phyloP scores from a whole-genome alignment of 2,888 invertebrate genomes.

The Monopis laevigella region DNA sequence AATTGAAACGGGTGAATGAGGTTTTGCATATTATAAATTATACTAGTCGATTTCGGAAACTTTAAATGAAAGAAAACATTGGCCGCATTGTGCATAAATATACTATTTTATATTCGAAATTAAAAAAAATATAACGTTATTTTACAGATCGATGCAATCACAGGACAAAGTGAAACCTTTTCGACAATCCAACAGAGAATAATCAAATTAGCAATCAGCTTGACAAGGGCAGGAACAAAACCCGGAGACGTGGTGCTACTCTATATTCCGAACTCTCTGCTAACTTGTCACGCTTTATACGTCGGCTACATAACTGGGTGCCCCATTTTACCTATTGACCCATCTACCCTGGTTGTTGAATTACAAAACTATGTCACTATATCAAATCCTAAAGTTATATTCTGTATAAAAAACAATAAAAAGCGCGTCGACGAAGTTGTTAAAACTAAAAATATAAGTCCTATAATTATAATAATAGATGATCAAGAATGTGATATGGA shows the following conservation, averaged over 20 bases:
- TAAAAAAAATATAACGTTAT: too few species aligned
- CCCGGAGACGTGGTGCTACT: neutral
- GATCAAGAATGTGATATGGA: conserved; percentile 1
- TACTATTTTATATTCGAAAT: too few species aligned
- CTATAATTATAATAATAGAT: neutral
- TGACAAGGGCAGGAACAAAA: neutral
- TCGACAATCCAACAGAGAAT: neutral
- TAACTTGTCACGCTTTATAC: neutral
- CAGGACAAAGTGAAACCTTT: neutral
- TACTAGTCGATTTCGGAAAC: too few species aligned
- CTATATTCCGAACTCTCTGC: neutral
- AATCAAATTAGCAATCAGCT: neutral
- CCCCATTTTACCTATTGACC: neutral
- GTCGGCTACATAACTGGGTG: neutral
- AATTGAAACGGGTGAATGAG: too few species aligned
- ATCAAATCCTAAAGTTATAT: conserved; percentile 2
- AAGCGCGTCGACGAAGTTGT: neutral
- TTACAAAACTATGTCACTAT: neutral
- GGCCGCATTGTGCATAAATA: neutral
- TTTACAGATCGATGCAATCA: conserved; percentile 1
- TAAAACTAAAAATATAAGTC: neutral
- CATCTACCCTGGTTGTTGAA: neutral
- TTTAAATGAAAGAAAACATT: too few species aligned
- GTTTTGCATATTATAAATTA: too few species aligned
- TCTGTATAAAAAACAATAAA: neutral